Base-by-base conservation (phyloP, 2,113 vertebrate genomes). In the Spea multiplicata region DNA sequence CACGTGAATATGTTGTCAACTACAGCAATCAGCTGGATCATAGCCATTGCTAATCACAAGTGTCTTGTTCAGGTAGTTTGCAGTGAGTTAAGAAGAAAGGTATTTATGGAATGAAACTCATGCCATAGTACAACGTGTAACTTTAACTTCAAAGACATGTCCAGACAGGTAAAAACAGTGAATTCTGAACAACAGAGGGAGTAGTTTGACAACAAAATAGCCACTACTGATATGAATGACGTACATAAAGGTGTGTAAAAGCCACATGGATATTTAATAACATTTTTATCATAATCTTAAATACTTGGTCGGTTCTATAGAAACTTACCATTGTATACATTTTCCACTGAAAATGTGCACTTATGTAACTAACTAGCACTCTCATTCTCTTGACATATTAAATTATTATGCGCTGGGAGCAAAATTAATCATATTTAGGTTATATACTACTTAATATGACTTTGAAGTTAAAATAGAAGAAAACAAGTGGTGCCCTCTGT, bases 21-120 rank as follows among this genome's bases (percentile, higher is more conserved):
- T 73, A 78, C 81, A 84, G 66, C 10, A n/a, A 65, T 48, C 8
- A 17, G 47, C 73, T 6, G 14, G 68, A 74, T 82, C 74, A 71
- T 69, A 80, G 64, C 74, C 71, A 55, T 50, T 71, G 68, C 83
- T 83, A 88, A 85, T 76, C 55, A 69, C 48, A 78, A 46, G 53
- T 16, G 59, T n/a, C 67, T 59, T 75, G 6, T 73, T 49, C 52
- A 83, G 65, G 73, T 61, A 74, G 49, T 68, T 78, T 57, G 74
- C 73, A 62, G 77, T 64, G 75, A 81, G 74, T 83, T 75, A 75
- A 71, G 30, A 57, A 72, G 17, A 76, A 73, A 85, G 82, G 81
- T 82, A 88, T 86, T 80, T 75, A 66, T 76, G 83, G 86, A 86
- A 89, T 89, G 83, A 71, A 55, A 53, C 65, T 83, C 84, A 75